Conservation (phyloP, 2,888 invertebrate species). For the Antitype chi region DNA sequence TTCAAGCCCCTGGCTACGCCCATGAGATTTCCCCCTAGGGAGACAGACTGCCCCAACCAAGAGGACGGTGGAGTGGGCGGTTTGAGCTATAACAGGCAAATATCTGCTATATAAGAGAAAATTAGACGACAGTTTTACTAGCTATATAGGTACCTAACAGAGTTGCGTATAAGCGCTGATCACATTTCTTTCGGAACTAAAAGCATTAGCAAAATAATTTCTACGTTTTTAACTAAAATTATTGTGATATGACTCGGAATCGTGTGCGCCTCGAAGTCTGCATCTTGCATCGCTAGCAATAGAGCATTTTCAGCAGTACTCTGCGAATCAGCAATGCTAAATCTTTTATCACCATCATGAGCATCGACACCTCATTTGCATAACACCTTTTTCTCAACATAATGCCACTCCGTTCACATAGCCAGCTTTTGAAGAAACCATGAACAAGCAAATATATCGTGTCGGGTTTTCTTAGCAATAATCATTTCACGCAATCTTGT, state of each 20-base stretch:
- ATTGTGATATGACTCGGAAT: neutral
- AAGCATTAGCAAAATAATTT: neutral
- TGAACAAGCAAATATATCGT: conserved; percentile 63
- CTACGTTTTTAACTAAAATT: neutral
- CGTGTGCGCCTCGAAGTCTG: neutral
- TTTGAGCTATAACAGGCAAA: conserved; percentile 20
- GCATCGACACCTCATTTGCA: conserved; percentile 20
- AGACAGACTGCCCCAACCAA: conserved; percentile 43
- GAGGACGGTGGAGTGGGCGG: conserved; percentile 41
- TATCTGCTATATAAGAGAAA: conserved; percentile 22
- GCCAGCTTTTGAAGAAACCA: conserved; percentile 60
- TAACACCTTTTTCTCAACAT: conserved; percentile 25
- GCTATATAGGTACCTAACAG: neutral
- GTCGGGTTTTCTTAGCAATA: conserved; percentile 68
- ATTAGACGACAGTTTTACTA: neutral
- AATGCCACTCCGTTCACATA: conserved; percentile 25
- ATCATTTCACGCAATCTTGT: conserved; percentile 76
- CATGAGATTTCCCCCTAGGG: conserved; percentile 57
- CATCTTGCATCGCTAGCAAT: neutral
- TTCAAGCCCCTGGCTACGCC: conserved; percentile 51
- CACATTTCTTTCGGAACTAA: neutral
- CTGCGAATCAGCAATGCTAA: neutral
- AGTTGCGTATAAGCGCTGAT: neutral
- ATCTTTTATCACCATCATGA: conserved; percentile 16
- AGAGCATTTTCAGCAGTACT: neutral